Evolutionary conservation across 2,888 invertebrate species (phyloP).

Genomic region (Dryocosmus kuriphilus): DNA sequence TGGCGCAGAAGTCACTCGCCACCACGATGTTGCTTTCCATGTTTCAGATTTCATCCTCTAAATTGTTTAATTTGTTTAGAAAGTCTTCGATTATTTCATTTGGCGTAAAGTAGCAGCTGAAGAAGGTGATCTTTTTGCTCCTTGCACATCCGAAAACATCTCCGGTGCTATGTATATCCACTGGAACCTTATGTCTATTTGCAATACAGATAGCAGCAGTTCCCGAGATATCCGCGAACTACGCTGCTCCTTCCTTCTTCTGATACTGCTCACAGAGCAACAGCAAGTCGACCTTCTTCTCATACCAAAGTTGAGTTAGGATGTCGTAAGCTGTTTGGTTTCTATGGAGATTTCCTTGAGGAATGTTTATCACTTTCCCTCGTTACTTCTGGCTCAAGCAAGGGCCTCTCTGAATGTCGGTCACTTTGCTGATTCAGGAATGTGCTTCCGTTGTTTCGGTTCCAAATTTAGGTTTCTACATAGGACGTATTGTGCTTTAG

Average conservation of each 20-base stretch:
- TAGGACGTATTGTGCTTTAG: too few relatives aligned
- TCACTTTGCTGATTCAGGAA: background rate
- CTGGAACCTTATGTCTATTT: background rate
- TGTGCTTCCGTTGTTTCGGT: too few relatives aligned
- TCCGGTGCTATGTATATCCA: constrained; percentile 1
- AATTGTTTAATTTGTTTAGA: constrained; percentile 9
- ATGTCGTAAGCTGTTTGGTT: constrained; percentile 48
- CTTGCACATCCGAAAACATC: constrained; percentile 45
- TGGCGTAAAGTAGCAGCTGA: constrained; percentile 36
- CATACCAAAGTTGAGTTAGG: constrained; percentile 38
- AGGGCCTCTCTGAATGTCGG: background rate
- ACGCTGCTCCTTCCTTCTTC: background rate
- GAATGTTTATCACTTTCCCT: constrained; percentile 26
- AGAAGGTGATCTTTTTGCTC: constrained; percentile 21
- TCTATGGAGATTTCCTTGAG: constrained; percentile 54
- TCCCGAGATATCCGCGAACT: constrained; percentile 20
- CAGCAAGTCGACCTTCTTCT: constrained; percentile 20
- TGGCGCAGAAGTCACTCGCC: constrained; percentile 49
- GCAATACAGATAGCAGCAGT: constrained; percentile 39
- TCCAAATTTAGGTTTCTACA: too few relatives aligned
- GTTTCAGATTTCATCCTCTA: constrained; percentile 38
- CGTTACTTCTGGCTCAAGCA: too few relatives aligned
- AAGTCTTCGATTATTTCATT: constrained; percentile 7
- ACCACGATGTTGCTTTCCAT: constrained; percentile 39
- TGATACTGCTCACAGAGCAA: constrained; percentile 25